Conservation (phyloP, 2,797 vertebrate species). For the Dromococcyx pavoninus region DNA sequence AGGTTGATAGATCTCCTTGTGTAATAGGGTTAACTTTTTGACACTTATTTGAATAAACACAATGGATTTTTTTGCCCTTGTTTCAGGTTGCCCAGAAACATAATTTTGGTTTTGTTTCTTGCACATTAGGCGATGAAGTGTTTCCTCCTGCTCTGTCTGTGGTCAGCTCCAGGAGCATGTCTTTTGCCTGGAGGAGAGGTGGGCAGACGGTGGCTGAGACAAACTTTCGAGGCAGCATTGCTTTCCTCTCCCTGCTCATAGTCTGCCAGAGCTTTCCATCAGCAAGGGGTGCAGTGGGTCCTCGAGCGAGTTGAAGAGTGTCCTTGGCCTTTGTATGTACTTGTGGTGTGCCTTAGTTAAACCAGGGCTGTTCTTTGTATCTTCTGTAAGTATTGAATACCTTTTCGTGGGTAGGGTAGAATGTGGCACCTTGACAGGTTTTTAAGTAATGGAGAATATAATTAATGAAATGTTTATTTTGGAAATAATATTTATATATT, state of each 20-base stretch:
- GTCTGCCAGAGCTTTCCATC: neutral
- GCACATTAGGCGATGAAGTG: neutral
- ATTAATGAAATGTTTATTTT: neutral
- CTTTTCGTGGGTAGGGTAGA: neutral
- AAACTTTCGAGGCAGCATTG: neutral
- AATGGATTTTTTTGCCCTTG: neutral
- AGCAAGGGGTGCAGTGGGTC: neutral
- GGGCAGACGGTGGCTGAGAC: accelerated
- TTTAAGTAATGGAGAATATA: neutral
- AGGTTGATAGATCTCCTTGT: neutral
- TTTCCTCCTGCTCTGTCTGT: neutral
- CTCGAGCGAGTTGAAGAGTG: accelerated
- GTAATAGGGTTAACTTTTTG: neutral
- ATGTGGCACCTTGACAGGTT: neutral
- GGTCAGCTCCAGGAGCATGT: accelerated
- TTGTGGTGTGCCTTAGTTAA: neutral
- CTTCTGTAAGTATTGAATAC: neutral
- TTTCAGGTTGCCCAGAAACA: neutral
- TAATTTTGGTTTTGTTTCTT: neutral
- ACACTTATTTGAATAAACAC: neutral
- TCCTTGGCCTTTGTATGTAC: neutral
- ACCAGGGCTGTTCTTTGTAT: neutral
- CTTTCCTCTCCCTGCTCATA: neutral
- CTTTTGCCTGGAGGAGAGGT: neutral
- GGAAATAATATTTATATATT: neutral